Base-by-base conservation (phyloP, 2,113 vertebrate species). In the Caracal caracal region DNA sequence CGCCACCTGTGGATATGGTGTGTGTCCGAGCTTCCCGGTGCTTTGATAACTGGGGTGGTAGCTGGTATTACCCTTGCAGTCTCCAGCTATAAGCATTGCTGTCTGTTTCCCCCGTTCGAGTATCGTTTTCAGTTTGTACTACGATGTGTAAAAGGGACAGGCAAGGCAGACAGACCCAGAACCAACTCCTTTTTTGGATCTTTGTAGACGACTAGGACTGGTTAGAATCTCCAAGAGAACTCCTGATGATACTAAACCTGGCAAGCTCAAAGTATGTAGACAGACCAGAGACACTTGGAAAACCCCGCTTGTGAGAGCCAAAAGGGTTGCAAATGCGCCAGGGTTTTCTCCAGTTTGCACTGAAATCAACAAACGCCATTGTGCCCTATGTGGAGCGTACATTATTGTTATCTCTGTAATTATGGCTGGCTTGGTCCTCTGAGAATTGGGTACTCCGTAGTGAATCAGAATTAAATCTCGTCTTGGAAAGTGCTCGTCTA, bases 381-480 rank as follows among this genome's bases (percentile, higher is more conserved):
- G n/a, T 82, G 49, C 76, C 16, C 65, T 70, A 1, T 56, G 49
- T 19, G 16, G 10, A 78, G 9, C 49, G 17, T 26, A 24, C 10
- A 9, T 43, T 10, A 37, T 80, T 79, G 59, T 86, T 95, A 53
- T 16, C 53, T 73, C 81, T 85, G 20, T 78, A 70, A 82, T 86
- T 73, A 78, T 51, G 63, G n/a, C 59, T 88, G 40, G 24, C 85
- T 95, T 83, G 43, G 65, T 76, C 78, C 85, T 83, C 49, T 37
- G 87, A 43, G 37, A 96, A 65, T 33, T 96, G 68, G 43, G 24
- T 61, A 10, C 24, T 94, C n/a, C 79, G 0, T 96, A 82, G 19
- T 30, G 10, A 97, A 76, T 91, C 76, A 79, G 88, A 88, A 26
- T 96, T 88, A 88, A 96, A 85, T 84, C 24, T 86, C 93, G 10